Conservation (phyloP, 2,888 invertebrate species). For the Mycalesis mineus region DNA sequence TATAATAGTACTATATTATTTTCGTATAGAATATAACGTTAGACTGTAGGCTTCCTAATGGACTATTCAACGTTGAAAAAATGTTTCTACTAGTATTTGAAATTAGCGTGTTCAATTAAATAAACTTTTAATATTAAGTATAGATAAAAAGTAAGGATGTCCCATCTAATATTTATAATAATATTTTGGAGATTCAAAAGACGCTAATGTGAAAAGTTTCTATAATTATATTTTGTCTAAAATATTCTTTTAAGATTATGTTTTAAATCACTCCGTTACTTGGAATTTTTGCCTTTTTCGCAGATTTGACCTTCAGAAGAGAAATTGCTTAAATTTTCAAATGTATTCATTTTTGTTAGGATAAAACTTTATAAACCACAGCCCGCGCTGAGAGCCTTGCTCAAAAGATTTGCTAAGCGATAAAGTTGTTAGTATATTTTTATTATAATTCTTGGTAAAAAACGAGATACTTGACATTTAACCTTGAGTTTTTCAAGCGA, state of each 20-base stretch:
- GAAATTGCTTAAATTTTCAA: not conserved
- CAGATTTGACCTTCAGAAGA: conserved; percentile 1
- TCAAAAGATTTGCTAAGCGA: not conserved
- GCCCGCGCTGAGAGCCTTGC: not conserved
- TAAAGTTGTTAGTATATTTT: conserved; percentile 2
- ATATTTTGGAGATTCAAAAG: no score
- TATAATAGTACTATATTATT: no score
- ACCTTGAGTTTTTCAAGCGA: not conserved
- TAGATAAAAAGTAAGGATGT: no score
- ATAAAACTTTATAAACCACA: not conserved
- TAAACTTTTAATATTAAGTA: no score
- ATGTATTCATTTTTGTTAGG: conserved; percentile 1
- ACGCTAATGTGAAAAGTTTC: not conserved
- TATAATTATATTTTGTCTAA: not conserved
- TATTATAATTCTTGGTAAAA: not conserved
- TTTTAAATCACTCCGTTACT: not conserved
- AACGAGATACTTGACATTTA: not conserved
- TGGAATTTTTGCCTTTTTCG: not conserved
- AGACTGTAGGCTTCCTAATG: no score
- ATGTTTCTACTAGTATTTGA: no score
- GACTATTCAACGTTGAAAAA: no score
- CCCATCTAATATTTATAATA: no score
- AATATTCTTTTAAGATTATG: conserved; percentile 1
- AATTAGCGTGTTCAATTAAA: no score
- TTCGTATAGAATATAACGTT: no score